A percentile compares a stretch with the other conserved stretches of the same genome.
Evolutionary conservation across 2,113 vertebrate genomes (phyloP).

Genomic region (Heloderma charlesbogerti): DNA sequence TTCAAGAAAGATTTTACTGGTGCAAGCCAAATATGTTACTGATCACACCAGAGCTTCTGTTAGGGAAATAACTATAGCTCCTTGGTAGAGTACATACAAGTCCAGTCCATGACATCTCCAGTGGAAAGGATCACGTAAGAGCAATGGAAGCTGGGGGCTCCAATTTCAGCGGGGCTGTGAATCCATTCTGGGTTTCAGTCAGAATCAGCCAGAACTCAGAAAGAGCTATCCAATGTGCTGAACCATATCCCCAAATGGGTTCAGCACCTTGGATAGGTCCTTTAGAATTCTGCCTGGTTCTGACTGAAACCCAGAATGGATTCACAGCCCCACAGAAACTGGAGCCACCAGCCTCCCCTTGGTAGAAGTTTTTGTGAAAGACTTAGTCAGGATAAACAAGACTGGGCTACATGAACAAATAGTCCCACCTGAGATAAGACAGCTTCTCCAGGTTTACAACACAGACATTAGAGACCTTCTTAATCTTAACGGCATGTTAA

Average conservation of each 20-base stretch:
- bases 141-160: no score
- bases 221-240: no score
- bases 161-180: no score
- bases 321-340: no score
- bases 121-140: background rate
- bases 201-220: no score
- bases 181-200: no score
- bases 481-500: background rate
- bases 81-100: background rate
- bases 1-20: background rate
- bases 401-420: background rate
- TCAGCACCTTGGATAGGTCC: no score
- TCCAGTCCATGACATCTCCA: no score
- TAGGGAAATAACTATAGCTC: background rate
- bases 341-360: no score
- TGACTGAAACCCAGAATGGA: no score
- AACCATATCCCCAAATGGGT: no score
- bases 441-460: background rate
- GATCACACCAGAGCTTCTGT: background rate
- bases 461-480: background rate
- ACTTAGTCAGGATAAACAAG: background rate
- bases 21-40: background rate
- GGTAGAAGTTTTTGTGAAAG: background rate
- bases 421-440: background rate
- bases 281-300: no score